These are phyloP conservation scores for Tiaroga cobitis DNA, from an alignment of 2,797 vertebrate genomes.

Conservation along the genomic window DNA sequence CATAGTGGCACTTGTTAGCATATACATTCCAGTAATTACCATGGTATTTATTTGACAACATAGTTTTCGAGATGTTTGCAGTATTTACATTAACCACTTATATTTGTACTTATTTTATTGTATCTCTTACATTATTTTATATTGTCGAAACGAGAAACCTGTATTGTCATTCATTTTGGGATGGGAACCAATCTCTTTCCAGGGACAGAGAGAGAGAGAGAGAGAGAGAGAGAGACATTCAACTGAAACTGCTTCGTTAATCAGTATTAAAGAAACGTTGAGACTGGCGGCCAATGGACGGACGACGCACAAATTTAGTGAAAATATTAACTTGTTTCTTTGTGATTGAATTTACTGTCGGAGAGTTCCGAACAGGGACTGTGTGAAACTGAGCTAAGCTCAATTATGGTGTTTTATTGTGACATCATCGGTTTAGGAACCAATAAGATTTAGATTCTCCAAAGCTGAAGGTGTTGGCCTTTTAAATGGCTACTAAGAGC, in stretches of 20 bases:
- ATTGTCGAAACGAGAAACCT: constrained; percentile 37
- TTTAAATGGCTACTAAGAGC: constrained; percentile 7
- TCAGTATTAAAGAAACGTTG: constrained; percentile 49
- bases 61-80: constrained; percentile 68
- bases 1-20: constrained; percentile 76
- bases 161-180: constrained; percentile 28
- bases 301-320: neutral
- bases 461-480: constrained; percentile 12
- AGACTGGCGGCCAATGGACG: neutral
- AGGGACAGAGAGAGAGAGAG: constrained; percentile 24
- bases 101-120: constrained; percentile 54
- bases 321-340: neutral
- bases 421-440: constrained; percentile 1
- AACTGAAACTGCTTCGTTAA: constrained; percentile 41
- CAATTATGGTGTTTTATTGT: neutral
- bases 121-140: constrained; percentile 46
- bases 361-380: constrained; percentile 16
- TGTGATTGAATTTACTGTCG: constrained; percentile 11
- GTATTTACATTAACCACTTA: constrained; percentile 64
- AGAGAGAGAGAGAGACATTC: constrained; percentile 46
- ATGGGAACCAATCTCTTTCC: constrained; percentile 36
- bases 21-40: constrained; percentile 73
- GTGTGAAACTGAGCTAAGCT: constrained; percentile 24
- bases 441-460: constrained; percentile 11
- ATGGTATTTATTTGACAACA: constrained; percentile 52